These are phyloP conservation scores for Antedon bifida DNA, from an alignment of 35 echinoderm and acorn worm species.

Conservation along the genomic window DNA sequence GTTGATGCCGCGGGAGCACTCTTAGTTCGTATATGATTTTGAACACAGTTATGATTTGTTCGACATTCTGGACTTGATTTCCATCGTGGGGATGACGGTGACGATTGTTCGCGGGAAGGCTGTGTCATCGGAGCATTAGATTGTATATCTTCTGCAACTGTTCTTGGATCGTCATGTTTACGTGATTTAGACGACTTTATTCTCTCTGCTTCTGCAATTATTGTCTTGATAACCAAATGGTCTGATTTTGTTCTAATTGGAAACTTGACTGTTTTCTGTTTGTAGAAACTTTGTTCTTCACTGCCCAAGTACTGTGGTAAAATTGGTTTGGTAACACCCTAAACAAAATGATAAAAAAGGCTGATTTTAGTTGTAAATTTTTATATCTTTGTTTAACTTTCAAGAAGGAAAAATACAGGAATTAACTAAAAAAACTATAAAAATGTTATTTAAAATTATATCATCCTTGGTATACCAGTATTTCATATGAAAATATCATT, in stretches of 20 bases:
- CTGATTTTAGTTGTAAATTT: no score
- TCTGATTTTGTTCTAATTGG: constrained; percentile 3
- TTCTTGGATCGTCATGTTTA: neutral
- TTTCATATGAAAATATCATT: no score
- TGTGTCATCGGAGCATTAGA: neutral
- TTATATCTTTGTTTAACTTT: no score
- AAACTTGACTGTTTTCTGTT: constrained; percentile 3
- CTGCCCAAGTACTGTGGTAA: neutral
- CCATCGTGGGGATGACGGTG: neutral
- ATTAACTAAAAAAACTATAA: no score
- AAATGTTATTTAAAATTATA: no score
- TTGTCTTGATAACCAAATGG: neutral
- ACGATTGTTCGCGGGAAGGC: neutral
- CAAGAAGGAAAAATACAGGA: no score
- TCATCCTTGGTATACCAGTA: no score
- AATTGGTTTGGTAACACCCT: neutral
- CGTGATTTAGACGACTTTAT: neutral
- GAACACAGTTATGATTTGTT: neutral
- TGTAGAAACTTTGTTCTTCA: neutral
- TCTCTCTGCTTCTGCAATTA: neutral
- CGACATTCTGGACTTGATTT: neutral
- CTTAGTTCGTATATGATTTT: neutral
- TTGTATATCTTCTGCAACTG: neutral
- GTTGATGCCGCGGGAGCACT: neutral
- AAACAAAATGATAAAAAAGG: no score